Conservation (phyloP, 1,140 invertebrate species). For the Tetramorium parvispinum region DNA sequence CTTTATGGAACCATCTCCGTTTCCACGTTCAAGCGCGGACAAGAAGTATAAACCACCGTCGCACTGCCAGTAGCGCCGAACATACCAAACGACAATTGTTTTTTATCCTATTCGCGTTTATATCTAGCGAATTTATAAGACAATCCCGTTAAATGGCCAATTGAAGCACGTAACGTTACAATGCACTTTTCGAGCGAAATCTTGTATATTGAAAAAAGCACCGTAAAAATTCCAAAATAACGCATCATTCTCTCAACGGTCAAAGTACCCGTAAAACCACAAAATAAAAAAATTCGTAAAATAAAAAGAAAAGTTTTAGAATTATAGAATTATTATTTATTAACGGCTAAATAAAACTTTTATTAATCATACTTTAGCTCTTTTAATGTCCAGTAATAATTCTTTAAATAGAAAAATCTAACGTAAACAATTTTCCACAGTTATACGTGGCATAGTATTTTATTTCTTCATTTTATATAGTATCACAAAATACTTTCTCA, state of each 20-base stretch:
- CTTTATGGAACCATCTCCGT: slow-evolving; percentile 43
- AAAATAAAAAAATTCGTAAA: not conserved
- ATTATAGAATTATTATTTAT: not conserved
- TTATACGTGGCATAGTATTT: not conserved
- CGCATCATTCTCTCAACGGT: not conserved
- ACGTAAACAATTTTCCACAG: not conserved
- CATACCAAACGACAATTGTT: slow-evolving; percentile 20
- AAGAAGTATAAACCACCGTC: slow-evolving; percentile 55
- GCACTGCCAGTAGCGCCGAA: not conserved
- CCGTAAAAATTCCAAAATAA: slow-evolving; percentile 7
- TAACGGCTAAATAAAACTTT: not conserved
- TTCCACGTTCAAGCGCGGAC: slow-evolving; percentile 42
- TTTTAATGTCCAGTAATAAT: not conserved
- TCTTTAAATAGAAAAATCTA: not conserved
- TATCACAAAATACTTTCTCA: not conserved
- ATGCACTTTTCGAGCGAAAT: slow-evolving; percentile 2
- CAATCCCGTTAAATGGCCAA: not conserved
- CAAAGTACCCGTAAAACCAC: not conserved
- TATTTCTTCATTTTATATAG: not conserved
- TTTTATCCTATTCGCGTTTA: not conserved
- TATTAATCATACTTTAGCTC: not conserved
- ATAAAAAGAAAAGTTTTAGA: not conserved
- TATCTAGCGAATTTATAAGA: slow-evolving; percentile 17
- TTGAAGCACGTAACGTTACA: slow-evolving; percentile 10
- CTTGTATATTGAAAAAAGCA: not conserved